Conservation (phyloP, 2,113 vertebrate genomes). For the Rhabdornis inornatus region DNA sequence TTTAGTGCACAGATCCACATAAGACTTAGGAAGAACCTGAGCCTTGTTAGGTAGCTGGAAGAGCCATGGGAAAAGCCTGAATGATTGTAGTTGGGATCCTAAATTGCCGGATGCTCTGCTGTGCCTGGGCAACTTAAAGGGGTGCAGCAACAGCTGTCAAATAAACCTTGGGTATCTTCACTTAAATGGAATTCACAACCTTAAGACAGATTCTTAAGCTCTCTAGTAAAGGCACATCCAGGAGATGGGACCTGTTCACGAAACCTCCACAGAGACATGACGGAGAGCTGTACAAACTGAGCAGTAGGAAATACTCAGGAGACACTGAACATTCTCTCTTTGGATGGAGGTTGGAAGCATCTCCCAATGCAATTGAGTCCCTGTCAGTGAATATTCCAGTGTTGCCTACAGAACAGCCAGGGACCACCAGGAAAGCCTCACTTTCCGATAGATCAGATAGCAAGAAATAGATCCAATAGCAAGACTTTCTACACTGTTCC, state of each 20-base stretch:
- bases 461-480: too few relatives aligned
- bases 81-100: background rate
- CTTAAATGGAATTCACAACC: background rate
- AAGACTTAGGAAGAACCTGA: background rate
- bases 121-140: background rate
- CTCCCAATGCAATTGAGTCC: background rate
- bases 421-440: background rate
- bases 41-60: background rate
- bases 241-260: background rate
- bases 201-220: background rate
- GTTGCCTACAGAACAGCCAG: background rate
- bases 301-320: background rate
- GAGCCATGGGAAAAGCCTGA: background rate
- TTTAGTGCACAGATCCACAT: background rate
- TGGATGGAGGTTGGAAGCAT: background rate
- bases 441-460: background rate
- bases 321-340: background rate
- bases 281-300: background rate
- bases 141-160: background rate
- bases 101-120: background rate
- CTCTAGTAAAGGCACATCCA: background rate
- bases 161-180: background rate
- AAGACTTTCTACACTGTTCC: background rate
- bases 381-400: fast-evolving
- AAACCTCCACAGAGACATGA: background rate